These are phyloP conservation scores for Thera obeliscata DNA, from an alignment of 2,888 invertebrate genomes.

Conservation along the genomic window DNA sequence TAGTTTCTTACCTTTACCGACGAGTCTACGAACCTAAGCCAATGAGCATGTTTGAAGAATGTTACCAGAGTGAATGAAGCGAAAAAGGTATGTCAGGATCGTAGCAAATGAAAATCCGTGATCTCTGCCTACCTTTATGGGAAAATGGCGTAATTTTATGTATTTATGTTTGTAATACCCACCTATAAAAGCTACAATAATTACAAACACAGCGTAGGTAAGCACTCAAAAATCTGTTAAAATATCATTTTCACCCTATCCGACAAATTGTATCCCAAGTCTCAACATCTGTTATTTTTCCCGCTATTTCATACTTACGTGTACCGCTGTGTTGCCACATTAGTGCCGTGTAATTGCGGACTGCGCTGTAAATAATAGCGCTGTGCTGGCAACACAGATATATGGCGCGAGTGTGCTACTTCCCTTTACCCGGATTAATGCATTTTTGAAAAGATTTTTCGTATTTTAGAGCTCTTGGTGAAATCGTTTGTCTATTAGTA, in stretches of 20 bases:
- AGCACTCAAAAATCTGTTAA: background rate
- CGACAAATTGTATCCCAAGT: constrained; percentile 11
- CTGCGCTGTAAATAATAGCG: constrained; percentile 41
- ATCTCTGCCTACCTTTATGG: no score
- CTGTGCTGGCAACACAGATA: constrained; percentile 41
- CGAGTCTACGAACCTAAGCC: no score
- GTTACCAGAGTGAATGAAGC: no score
- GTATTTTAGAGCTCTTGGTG: background rate
- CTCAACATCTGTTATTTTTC: constrained; percentile 26
- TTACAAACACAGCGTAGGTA: no score
- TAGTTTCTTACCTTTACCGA: no score
- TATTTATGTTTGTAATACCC: no score
- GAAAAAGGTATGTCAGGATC: no score
- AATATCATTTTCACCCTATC: constrained; percentile 3
- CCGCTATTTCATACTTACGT: constrained; percentile 31
- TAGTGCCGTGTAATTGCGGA: constrained; percentile 42
- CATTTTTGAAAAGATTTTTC: constrained; percentile 19
- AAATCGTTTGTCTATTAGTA: background rate
- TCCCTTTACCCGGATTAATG: constrained; percentile 17
- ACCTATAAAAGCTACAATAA: no score
- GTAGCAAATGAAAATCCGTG: no score
- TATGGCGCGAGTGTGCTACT: constrained; percentile 34
- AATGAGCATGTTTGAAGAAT: no score
- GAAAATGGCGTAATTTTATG: no score
- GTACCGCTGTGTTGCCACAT: constrained; percentile 41